Conservation (phyloP, 2,888 invertebrate genomes). For the Drosophila acutilabella region DNA sequence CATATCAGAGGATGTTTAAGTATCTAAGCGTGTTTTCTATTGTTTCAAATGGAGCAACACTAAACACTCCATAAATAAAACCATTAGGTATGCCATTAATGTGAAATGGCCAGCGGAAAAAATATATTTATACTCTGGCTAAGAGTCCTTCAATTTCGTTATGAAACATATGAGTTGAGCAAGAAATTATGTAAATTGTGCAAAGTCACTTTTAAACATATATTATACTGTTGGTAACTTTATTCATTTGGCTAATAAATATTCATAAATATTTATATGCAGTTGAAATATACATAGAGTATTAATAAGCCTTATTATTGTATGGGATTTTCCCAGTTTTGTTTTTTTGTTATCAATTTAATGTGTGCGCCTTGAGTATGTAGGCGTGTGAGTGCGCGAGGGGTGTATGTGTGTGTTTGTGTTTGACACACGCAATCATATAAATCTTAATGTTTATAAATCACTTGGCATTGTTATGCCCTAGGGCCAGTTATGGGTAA, state of each 20-base stretch:
- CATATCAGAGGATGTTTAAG: slow-evolving; percentile 43
- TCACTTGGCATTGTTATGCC: slow-evolving; percentile 59
- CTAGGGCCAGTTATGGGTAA: slow-evolving; percentile 45
- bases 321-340: slow-evolving; percentile 34
- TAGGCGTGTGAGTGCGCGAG: slow-evolving; percentile 61
- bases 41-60: slow-evolving; percentile 70
- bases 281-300: background rate
- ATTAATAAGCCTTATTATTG: background rate
- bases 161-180: background rate
- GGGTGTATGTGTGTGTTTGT: slow-evolving; percentile 60
- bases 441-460: slow-evolving; percentile 79
- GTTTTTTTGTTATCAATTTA: slow-evolving; percentile 65
- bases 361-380: slow-evolving; percentile 65
- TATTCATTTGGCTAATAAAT: background rate
- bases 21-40: slow-evolving; percentile 50
- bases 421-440: slow-evolving; percentile 64
- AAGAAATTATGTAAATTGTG: background rate
- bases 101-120: slow-evolving; percentile 22
- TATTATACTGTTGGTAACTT: too few species aligned
- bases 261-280: too few species aligned
- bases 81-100: slow-evolving; percentile 70
- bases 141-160: background rate
- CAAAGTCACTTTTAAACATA: too few species aligned
- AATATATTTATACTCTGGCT: background rate
- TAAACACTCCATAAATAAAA: slow-evolving; percentile 83